Evolutionary conservation across 2,797 vertebrate species (phyloP).

Genomic region (Rhodeus uyekii): DNA sequence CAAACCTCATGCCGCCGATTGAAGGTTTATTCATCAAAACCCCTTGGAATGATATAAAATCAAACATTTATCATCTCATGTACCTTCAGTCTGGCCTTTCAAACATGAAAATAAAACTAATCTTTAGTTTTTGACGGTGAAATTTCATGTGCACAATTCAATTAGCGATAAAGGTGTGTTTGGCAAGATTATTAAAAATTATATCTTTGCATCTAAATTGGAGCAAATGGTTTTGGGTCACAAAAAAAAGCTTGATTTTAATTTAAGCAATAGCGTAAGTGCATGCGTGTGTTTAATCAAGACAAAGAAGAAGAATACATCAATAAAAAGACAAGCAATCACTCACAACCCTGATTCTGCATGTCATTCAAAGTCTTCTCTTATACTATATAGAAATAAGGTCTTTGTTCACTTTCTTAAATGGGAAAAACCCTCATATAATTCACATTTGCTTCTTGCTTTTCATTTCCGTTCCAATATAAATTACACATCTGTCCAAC

Average conservation of each 20-base stretch:
- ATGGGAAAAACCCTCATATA: neutral
- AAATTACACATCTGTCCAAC: slow-evolving; percentile 12
- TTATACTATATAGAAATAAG: neutral
- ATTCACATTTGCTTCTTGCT: neutral
- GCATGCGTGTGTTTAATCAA: neutral
- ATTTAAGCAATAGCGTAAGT: neutral
- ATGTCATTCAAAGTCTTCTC: neutral
- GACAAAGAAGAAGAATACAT: neutral
- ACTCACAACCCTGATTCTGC: neutral
- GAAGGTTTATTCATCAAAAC: neutral
- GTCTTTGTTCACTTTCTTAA: neutral
- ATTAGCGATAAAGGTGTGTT: neutral
- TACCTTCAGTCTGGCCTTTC: neutral
- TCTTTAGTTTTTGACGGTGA: neutral
- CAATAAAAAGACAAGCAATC: neutral
- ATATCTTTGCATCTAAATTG: neutral
- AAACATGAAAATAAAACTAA: neutral
- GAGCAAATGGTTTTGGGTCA: neutral
- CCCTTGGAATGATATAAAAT: slow-evolving; percentile 18
- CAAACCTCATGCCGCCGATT: neutral
- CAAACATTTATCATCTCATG: neutral
- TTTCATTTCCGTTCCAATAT: neutral
- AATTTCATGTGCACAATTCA: neutral
- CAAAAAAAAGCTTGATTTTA: neutral
- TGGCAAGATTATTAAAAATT: neutral